Conservation (phyloP, 2,113 vertebrate genomes). For the Boleophthalmus pectinirostris region DNA sequence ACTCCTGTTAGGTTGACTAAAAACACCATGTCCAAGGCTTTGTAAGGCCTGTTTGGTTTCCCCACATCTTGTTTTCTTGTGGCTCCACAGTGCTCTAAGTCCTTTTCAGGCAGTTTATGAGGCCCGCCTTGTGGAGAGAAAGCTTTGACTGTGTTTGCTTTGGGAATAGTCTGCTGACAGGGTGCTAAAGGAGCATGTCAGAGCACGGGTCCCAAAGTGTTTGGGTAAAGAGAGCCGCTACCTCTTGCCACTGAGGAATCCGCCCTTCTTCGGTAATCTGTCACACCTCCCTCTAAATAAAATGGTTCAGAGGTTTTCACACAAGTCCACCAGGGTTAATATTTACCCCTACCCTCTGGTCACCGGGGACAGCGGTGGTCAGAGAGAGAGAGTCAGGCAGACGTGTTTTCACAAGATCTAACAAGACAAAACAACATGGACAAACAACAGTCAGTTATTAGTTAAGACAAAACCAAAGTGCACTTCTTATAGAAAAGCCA, state of each 20-base stretch:
- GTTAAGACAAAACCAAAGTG: not conserved
- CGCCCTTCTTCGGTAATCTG: slow-evolving; percentile 76
- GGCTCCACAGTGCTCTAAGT: slow-evolving; percentile 69
- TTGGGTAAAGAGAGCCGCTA: slow-evolving; percentile 75
- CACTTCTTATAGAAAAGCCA: not conserved
- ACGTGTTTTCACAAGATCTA: slow-evolving; percentile 23
- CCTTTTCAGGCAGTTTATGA: slow-evolving; percentile 76
- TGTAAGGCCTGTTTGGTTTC: slow-evolving; percentile 73
- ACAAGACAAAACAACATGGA: slow-evolving; percentile 26
- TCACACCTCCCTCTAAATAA: slow-evolving; percentile 77
- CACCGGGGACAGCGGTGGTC: slow-evolving; percentile 58
- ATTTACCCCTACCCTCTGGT: slow-evolving; percentile 79
- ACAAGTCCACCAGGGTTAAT: slow-evolving; percentile 84
- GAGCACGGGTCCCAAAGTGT: slow-evolving; percentile 71
- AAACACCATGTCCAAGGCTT: slow-evolving; percentile 72
- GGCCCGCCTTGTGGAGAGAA: slow-evolving; percentile 58
- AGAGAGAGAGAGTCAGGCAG: slow-evolving; percentile 41
- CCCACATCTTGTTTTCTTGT: slow-evolving; percentile 76
- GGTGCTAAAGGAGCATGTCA: slow-evolving; percentile 82
- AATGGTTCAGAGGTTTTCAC: slow-evolving; percentile 82
- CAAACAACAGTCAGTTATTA: slow-evolving; percentile 12
- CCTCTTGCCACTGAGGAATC: slow-evolving; percentile 79
- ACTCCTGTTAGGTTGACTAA: slow-evolving; percentile 65
- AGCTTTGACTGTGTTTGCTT: slow-evolving; percentile 77
- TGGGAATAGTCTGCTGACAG: slow-evolving; percentile 79